Evolutionary conservation across 2,797 vertebrate species (phyloP), one percentile per base, ranked within the genome.

Genomic region (Perodicticus potto): DNA sequence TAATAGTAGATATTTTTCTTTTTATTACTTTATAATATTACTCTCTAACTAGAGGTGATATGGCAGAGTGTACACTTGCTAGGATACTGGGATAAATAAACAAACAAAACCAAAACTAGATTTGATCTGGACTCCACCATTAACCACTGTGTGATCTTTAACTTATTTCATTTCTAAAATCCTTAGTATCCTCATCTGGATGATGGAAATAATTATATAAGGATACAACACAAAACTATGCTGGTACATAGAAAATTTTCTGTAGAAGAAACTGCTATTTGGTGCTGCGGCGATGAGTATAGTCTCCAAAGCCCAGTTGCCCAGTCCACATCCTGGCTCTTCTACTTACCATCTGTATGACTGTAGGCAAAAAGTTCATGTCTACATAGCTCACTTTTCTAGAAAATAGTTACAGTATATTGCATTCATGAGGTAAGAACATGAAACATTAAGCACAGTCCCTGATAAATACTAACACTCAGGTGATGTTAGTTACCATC

Each of bases 161-260:
- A 93, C 40, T 93, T 74, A 53, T 7, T 86, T 94, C 45, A 72
- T 92, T 96, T 96, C 74, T 77, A 43, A 65, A 81, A 53, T 57
- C 23, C 34, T 83, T 59, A 73, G n/a, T 82, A 84, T 81, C 40
- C 37, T 91, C 34, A 77, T 57, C 14, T 45, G 73, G 73, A 88
- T 85, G 82, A 85, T 76, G 7, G 37, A 53, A 59, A 67, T 69
- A 40, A 69, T 59, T 57, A 82, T 86, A 73, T 43, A 89, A 77
- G 40, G 32, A 81, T 55, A 63, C 70, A 85, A 77, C 55, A 55
- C 32, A 89, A 3, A 61, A 61, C 20, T n/a, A 4, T 90, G 19
- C 25, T 86, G 70, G 91, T 27, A 78, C 49, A 55, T 34, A 25
- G n/a, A 37, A 55, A 57, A 37, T 80, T 13, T 22, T 72, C 34